These are phyloP conservation scores for Philereme vetulata DNA, from an alignment of 2,888 invertebrate genomes.

Conservation along the genomic window DNA sequence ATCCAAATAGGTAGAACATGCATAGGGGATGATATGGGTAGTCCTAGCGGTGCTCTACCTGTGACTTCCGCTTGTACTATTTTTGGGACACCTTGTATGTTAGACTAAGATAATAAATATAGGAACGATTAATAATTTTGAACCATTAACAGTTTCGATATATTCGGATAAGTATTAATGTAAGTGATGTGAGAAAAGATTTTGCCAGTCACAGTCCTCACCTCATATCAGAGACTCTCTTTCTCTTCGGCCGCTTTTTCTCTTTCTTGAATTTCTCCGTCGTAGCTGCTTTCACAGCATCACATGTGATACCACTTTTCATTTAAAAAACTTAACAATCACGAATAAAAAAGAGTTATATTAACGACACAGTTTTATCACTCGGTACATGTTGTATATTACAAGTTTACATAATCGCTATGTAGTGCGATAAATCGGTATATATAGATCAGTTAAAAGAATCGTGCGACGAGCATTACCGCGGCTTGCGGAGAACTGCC, in stretches of 20 bases:
- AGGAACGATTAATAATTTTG: too few relatives aligned
- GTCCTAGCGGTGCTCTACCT: too few relatives aligned
- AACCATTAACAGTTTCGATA: too few relatives aligned
- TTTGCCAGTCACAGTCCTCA: conserved; percentile 45
- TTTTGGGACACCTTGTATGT: too few relatives aligned
- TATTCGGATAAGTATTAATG: too few relatives aligned
- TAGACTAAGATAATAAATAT: too few relatives aligned
- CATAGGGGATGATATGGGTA: too few relatives aligned
- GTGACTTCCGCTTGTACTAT: too few relatives aligned
- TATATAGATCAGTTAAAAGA: conserved; percentile 39
- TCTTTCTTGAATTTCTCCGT: conserved; percentile 70
- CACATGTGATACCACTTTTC: conserved; percentile 77
- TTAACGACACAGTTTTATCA: conserved; percentile 6
- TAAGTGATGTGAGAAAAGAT: too few relatives aligned
- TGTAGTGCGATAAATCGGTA: background rate
- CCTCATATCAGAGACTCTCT: conserved; percentile 79
- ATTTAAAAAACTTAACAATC: conserved; percentile 23
- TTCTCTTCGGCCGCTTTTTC: conserved; percentile 68
- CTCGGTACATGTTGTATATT: conserved; percentile 11
- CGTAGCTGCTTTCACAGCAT: conserved; percentile 66
- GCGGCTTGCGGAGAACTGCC: conserved; percentile 65
- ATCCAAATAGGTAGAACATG: too few relatives aligned
- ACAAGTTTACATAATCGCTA: background rate
- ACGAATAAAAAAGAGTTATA: background rate
- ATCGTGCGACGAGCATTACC: conserved; percentile 45